phyloP scores from a whole-genome alignment of 2,888 invertebrate species.

The Fissipunctia ypsillon region DNA sequence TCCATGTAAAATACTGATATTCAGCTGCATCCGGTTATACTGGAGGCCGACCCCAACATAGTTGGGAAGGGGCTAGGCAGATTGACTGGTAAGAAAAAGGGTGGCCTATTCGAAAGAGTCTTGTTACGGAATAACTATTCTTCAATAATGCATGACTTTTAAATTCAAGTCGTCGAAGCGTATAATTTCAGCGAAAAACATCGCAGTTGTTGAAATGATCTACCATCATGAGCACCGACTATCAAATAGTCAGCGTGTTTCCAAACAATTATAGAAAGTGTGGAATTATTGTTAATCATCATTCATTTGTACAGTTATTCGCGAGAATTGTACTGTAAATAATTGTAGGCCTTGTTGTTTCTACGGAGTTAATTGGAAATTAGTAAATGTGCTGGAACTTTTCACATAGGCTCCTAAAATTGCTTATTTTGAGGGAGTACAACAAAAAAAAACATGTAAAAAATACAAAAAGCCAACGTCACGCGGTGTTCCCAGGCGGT shows the following conservation, averaged over 20 bases:
- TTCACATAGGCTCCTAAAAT: neutral
- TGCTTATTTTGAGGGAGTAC: neutral
- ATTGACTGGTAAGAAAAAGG: neutral
- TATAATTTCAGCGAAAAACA: conserved; percentile 41
- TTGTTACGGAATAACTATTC: neutral
- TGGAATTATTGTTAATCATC: conserved; percentile 28
- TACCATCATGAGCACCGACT: conserved; percentile 28
- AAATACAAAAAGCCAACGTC: conserved; percentile 79
- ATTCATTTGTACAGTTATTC: conserved; percentile 22
- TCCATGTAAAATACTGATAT: too few relatives aligned
- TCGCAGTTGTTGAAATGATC: conserved; percentile 44
- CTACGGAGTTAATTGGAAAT: neutral
- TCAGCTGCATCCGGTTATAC: too few relatives aligned
- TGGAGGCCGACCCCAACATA: too few relatives aligned
- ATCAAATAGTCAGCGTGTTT: conserved; percentile 50
- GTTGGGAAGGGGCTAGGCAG: too few relatives aligned
- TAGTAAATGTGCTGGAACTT: neutral
- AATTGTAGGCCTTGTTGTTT: neutral
- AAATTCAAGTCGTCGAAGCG: conserved; percentile 23
- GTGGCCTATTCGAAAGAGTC: neutral
- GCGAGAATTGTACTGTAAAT: conserved; percentile 13
- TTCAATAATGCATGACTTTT: conserved; percentile 5
- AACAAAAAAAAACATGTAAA: neutral
- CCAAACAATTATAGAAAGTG: conserved; percentile 65
- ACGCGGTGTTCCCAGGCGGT: conserved; percentile 87